These are phyloP conservation scores for Cherax quadricarinatus DNA, from an alignment of 1,140 invertebrate species.

Conservation along the genomic window DNA sequence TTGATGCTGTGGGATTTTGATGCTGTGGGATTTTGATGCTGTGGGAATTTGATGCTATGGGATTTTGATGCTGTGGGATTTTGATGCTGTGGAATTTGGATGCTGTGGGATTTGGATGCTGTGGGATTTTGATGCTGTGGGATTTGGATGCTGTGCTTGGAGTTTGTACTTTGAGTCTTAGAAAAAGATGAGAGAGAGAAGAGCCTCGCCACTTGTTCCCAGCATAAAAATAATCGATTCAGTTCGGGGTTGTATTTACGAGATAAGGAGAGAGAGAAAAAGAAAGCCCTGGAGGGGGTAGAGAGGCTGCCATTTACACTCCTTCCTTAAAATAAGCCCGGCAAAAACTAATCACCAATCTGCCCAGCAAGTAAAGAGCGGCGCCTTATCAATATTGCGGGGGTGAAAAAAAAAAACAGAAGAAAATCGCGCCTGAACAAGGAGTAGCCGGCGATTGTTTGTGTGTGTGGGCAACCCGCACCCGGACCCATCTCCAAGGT, in stretches of 20 bases:
- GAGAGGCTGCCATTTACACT: conserved; percentile 10
- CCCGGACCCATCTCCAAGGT: conserved; percentile 3
- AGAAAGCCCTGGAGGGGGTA: not conserved
- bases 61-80: no score
- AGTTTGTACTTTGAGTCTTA: no score
- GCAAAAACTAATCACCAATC: not conserved
- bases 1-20: no score
- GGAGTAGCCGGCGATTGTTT: not conserved
- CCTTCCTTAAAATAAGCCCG: not conserved
- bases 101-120: no score
- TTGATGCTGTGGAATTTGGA: no score
- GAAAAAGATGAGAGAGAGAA: no score
- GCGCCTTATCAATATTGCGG: not conserved
- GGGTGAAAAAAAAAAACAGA: not conserved
- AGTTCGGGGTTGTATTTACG: not conserved
- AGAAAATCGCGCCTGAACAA: not conserved
- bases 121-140: no score
- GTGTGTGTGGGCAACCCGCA: not conserved
- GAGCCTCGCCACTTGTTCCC: no score
- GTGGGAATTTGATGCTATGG: no score
- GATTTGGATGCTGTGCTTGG: no score
- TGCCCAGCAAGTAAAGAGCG: not conserved
- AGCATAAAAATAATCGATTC: no score
- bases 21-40: no score
- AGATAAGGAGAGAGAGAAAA: not conserved